Conservation (phyloP, 35 echinoderm and acorn worm species). For the Ophiothrix spiculata region DNA sequence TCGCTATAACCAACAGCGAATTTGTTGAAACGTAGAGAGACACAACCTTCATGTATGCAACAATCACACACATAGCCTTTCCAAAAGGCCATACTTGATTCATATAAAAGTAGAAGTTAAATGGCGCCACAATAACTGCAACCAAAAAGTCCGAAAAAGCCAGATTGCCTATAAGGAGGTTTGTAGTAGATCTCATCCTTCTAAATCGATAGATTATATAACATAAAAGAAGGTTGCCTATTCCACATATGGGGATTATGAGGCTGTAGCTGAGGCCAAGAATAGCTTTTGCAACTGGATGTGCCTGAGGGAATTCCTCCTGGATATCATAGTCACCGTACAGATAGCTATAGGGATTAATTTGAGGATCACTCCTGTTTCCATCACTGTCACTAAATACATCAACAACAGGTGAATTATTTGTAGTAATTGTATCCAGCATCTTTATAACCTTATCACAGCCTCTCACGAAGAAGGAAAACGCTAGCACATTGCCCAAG, state of each 20-base stretch:
- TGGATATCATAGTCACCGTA: too few relatives aligned
- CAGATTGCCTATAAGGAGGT: constrained; percentile 91
- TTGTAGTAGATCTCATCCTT: constrained; percentile 91
- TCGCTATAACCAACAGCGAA: constrained; percentile 86
- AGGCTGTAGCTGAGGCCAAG: constrained; percentile 73
- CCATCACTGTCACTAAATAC: too few relatives aligned
- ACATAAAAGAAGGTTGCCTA: constrained; percentile 84
- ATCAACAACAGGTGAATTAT: too few relatives aligned
- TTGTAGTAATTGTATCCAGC: too few relatives aligned
- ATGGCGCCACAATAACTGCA: constrained; percentile 73
- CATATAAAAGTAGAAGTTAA: constrained; percentile 87
- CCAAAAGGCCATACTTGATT: constrained; percentile 87
- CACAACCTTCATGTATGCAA: constrained; percentile 76
- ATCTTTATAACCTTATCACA: too few relatives aligned
- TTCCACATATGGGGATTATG: constrained; percentile 78
- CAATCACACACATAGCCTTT: constrained; percentile 72
- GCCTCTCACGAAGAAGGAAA: too few relatives aligned
- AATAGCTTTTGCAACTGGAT: constrained; percentile 40
- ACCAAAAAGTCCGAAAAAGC: constrained; percentile 91
- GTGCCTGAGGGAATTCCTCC: too few relatives aligned
- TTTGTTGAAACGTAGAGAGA: constrained; percentile 96
- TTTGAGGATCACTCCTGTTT: too few relatives aligned
- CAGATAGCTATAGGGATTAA: too few relatives aligned
- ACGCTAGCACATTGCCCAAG: too few relatives aligned
- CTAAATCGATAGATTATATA: constrained; percentile 83